Base-by-base conservation (phyloP, 2,888 invertebrate species). In the Lordiphosa andalusiaca region DNA sequence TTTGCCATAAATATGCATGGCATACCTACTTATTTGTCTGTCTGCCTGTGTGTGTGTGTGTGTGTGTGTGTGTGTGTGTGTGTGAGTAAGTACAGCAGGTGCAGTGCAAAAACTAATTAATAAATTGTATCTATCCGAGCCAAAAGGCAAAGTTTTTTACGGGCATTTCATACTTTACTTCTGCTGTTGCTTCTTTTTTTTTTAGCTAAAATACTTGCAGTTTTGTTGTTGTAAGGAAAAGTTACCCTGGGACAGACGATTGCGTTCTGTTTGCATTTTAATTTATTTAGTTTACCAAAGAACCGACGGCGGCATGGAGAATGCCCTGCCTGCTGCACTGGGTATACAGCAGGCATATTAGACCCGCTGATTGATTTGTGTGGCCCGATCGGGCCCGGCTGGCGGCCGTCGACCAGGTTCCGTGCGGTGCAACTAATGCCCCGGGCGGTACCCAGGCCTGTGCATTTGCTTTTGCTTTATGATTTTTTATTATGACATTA, bases 401-500 rank as follows among this genome's bases (percentile, higher is more conserved):
- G 30, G 21, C 10, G 19, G 21, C 13, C 13, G 12, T 6, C 21
- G 4, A 12, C 12, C 4, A 38, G 23, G 33, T 46, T 46, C 13
- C 13, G 12, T 35, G 33, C 46, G 33, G 16, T 25, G 6, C 21
- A 10, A 36, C 47, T 36, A 36, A 35, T 47, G 47, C 47, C n/a
- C n/a, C n/a, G n/a, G n/a, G n/a, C n/a, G n/a, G n/a, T n/a, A n/a
- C n/a, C n/a, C n/a, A n/a, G n/a, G n/a, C n/a, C n/a, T n/a, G n/a
- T n/a, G n/a, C n/a, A n/a, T n/a, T n/a, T n/a, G n/a, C n/a, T n/a
- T n/a, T 59, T 52, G 36, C 37, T 52, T 66, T 66, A 57, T 62
- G 76, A 48, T 64, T 74, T 84, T 84, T 82, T 85, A 85, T 82
- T 82, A 82, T 82, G 81, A 82, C 81, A 82, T 82, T 82, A 85